Base-by-base conservation (phyloP, 1,140 invertebrate genomes). In the Drosophila arawakana region DNA sequence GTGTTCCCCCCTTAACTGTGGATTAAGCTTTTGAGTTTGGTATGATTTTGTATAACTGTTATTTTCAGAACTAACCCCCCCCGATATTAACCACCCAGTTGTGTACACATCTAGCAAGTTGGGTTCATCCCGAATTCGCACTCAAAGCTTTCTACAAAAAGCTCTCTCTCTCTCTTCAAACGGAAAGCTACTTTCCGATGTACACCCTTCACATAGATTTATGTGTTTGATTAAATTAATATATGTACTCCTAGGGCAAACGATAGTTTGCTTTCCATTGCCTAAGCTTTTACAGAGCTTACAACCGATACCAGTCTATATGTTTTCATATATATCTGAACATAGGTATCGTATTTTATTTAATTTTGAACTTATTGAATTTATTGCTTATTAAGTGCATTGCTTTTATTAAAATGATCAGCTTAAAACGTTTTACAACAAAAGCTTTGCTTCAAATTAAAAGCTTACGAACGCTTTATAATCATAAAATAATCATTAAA, bases 391-490 rank as follows among this genome's bases (percentile, higher is more conserved):
- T 61, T 47, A 25, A 61, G 10, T 46, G 18, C 65, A 50, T 18
- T 11, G 65, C 65, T 68, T 61, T 50, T 25, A 35, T 39, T 18
- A 57, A 9, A 57, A 37, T 13, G 8, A 59, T 35, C 52, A 37
- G 52, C 52, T 55, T 37, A 37, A 43, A 43, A 11, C 10, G 8
- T 7, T 39, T 30, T 30, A 39, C 7, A 39, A n/a, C 15, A 25
- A 30, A 46, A 52, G 83, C 83, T 88, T 83, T 85, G 85, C 86
- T 90, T 90, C 41, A 68, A 72, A 68, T 71, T 58, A 74, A 77
- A 74, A 77, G 76, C 85, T 82, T 85, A 81, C 81, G 62, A 84
- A 73, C 79, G 85, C 81, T 81, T 86, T 30, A 74, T 66, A 69
- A 34, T 54, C 57, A 72, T 55, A 61, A 11, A 54, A 65, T 67